A percentile compares a stretch with the other conserved stretches of the same genome.
Conservation (phyloP, 2,797 vertebrate genomes). For the Lates japonicus region DNA sequence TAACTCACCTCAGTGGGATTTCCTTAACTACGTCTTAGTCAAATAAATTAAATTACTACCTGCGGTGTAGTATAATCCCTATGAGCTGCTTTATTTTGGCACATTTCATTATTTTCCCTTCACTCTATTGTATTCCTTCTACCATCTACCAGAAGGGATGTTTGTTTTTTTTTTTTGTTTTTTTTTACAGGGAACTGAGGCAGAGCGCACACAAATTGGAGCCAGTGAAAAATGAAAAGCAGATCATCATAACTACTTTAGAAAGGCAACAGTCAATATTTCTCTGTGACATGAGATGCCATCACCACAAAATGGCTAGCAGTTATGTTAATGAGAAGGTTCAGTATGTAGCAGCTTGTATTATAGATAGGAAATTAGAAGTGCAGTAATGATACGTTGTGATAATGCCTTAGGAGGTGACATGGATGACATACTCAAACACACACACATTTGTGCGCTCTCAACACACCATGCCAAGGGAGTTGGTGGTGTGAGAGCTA, state of each 20-base stretch:
- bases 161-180: not conserved
- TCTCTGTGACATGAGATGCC: not conserved
- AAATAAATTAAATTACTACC: slow-evolving; percentile 22
- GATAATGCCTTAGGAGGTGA: slow-evolving; percentile 26
- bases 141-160: not conserved
- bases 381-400: slow-evolving; percentile 27
- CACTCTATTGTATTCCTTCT: not conserved
- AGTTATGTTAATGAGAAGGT: slow-evolving; percentile 30
- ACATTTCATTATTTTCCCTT: slow-evolving; percentile 31
- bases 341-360: slow-evolving; percentile 6
- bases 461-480: not conserved
- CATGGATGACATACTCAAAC: slow-evolving; percentile 8
- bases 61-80: not conserved
- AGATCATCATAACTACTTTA: slow-evolving; percentile 1
- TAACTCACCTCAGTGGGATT: slow-evolving; percentile 15
- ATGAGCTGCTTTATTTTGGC: slow-evolving; percentile 23
- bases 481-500: slow-evolving; percentile 9
- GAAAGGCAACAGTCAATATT: slow-evolving; percentile 10
- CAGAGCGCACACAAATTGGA: slow-evolving; percentile 14
- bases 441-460: slow-evolving; percentile 25
- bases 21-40: slow-evolving; percentile 11
- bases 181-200: not conserved
- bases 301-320: slow-evolving; percentile 13
- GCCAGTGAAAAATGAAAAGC: not conserved
- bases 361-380: slow-evolving; percentile 29